phyloP scores from a whole-genome alignment of 1,140 invertebrate genomes.

The Drosophila ambigua region DNA sequence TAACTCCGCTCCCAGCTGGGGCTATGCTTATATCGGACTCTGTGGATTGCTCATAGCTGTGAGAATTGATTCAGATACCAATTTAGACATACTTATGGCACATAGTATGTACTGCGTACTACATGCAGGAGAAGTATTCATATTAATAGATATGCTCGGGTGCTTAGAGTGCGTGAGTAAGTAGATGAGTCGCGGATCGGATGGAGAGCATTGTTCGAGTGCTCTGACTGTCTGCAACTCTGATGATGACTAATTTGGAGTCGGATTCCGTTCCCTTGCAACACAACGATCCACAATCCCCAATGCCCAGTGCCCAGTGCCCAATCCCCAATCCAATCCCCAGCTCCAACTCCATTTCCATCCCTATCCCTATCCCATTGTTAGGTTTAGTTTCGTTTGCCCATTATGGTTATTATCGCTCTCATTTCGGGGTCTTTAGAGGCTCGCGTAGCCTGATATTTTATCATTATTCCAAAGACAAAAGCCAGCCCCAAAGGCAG shows the following conservation, averaged over 20 bases:
- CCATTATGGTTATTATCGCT: constrained; percentile 55
- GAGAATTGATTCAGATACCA: constrained; percentile 4
- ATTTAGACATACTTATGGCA: constrained; percentile 8
- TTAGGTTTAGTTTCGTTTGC: neutral
- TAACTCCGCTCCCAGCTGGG: neutral
- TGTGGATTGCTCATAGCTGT: constrained; percentile 18
- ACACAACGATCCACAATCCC: neutral
- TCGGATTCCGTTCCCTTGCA: neutral
- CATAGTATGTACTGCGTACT: neutral
- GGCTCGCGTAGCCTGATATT: constrained; percentile 51
- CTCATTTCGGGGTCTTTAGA: constrained; percentile 63
- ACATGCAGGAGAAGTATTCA: neutral
- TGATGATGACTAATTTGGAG: constrained; percentile 49
- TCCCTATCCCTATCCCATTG: no score
- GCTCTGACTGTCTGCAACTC: no score
- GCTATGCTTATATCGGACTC: neutral
- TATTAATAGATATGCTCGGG: neutral
- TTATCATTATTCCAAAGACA: constrained; percentile 54
- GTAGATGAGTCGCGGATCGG: no score
- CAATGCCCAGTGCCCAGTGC: no score
- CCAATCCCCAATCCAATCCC: no score
- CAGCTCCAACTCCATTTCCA: neutral
- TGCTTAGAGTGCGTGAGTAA: constrained; percentile 14
- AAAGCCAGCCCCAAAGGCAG: constrained; percentile 12
- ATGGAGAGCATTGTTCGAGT: constrained; percentile 24